Conservation (phyloP, 2,113 vertebrate species). For the Gallinago media region DNA sequence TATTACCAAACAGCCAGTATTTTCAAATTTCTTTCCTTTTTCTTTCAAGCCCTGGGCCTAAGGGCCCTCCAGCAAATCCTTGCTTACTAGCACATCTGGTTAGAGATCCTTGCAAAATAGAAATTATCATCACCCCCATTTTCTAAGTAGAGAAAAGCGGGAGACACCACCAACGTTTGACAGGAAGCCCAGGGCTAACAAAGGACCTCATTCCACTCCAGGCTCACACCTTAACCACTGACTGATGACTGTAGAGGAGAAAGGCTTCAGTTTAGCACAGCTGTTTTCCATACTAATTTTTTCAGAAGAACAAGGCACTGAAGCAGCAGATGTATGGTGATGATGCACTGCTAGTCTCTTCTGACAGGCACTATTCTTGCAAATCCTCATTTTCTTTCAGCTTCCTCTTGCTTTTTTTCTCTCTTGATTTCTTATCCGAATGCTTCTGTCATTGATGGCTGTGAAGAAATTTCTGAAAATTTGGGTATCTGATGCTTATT, state of each 20-base stretch:
- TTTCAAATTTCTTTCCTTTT: not conserved
- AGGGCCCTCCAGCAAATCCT: not conserved
- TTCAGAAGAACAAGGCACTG: not conserved
- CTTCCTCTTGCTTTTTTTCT: not conserved
- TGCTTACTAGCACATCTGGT: accelerated
- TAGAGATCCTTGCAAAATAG: not conserved
- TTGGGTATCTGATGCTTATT: not conserved
- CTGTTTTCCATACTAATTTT: not conserved
- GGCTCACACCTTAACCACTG: not conserved
- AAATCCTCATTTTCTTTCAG: not conserved
- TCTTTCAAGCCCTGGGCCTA: not conserved
- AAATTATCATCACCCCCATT: not conserved
- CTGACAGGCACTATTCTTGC: not conserved
- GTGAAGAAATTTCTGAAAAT: not conserved
- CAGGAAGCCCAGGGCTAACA: not conserved
- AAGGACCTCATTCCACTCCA: not conserved
- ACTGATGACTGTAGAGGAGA: not conserved
- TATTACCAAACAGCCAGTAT: not conserved
- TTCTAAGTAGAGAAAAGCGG: not conserved
- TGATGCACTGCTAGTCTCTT: not conserved
- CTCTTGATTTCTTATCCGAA: not conserved
- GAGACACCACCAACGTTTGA: not conserved
- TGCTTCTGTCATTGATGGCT: not conserved
- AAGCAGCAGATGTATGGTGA: not conserved
- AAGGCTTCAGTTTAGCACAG: not conserved